Base-by-base conservation (phyloP, 2,113 vertebrate species). In the Fulmarus glacialis region DNA sequence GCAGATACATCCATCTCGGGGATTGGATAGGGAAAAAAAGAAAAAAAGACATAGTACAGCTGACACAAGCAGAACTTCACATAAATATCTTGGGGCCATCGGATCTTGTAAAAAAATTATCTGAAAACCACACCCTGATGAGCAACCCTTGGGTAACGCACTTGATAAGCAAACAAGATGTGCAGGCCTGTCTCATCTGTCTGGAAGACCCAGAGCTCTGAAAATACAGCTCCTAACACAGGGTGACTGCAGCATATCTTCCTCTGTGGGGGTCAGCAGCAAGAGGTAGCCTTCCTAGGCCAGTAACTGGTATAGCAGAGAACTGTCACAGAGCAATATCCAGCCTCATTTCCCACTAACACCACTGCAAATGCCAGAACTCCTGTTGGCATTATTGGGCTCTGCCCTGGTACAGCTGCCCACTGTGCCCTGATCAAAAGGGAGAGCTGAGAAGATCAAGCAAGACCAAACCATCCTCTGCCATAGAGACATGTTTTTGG, bases 1-100 rank as follows among this genome's bases (percentile, higher is more conserved):
- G 45, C 82, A 82, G 17, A 86, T 29, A 42, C 4, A 45, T 73
- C 82, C 23, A 15, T 66, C 42, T 70, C 0, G 0, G 23, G n/a
- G 40, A 73, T 2, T 77, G 38, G 71, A 43, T 11, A 68, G 19
- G 32, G 30, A 45, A 94, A 82, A 90, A 9, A 68, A 95, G 10
- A 40, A 58, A 55, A 74, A 71, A 71, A 94, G 12, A 12, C 59
- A 7, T 32, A 29, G 34, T 84, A 67, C 16, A 82, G 87, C 83
- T 96, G 87, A 84, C 83, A 63, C 42, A 89, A 71, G 56, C 91
- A 93, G 52, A 84, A 82, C 40, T 91, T 77, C 62, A 62, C 30
- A 58, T 45, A 87, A 89, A 56, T 63, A 45, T 71, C 87, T 89
- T 67, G n/a, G 67, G 96, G 71, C 24, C 32, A 84, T 63, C 0